phyloP scores from a whole-genome alignment of 2,113 vertebrate species.

The Mionectes macconnelli region DNA sequence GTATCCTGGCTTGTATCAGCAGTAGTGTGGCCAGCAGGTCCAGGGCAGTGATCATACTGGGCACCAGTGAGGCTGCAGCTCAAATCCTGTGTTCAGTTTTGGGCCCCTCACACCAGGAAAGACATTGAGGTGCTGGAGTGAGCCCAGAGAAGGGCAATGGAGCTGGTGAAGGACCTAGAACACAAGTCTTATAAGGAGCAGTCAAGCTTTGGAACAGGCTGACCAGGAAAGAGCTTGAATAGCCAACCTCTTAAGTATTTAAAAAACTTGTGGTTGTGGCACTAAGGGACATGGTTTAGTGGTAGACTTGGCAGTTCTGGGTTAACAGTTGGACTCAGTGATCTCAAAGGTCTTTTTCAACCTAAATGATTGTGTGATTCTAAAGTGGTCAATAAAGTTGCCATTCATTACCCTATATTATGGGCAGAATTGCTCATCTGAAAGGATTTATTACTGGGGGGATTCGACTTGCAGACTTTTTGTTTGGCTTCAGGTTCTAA shows the following conservation, averaged over 20 bases:
- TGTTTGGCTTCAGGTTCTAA: background rate
- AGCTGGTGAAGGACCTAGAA: background rate
- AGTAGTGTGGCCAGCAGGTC: background rate
- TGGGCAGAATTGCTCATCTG: background rate
- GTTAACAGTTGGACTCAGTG: background rate
- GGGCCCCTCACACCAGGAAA: background rate
- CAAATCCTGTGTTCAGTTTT: background rate
- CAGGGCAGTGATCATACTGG: accelerated
- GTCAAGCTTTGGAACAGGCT: background rate
- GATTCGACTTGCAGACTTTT: background rate
- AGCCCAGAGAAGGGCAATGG: accelerated
- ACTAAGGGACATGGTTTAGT: background rate
- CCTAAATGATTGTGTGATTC: background rate
- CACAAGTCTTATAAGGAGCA: background rate
- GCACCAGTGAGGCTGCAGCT: background rate
- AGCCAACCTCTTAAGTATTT: background rate
- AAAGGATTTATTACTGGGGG: background rate
- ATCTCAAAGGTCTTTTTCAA: background rate
- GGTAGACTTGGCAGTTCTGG: background rate
- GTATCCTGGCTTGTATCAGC: background rate
- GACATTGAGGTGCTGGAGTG: background rate
- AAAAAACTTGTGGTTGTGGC: background rate
- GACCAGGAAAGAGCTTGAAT: background rate
- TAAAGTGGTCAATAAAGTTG: background rate
- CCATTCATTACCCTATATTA: background rate